Percentiles rank a stretch among this genome's conserved stretches.
phyloP scores from a whole-genome alignment of 2,888 invertebrate genomes.

The Petrophora chlorosata region DNA sequence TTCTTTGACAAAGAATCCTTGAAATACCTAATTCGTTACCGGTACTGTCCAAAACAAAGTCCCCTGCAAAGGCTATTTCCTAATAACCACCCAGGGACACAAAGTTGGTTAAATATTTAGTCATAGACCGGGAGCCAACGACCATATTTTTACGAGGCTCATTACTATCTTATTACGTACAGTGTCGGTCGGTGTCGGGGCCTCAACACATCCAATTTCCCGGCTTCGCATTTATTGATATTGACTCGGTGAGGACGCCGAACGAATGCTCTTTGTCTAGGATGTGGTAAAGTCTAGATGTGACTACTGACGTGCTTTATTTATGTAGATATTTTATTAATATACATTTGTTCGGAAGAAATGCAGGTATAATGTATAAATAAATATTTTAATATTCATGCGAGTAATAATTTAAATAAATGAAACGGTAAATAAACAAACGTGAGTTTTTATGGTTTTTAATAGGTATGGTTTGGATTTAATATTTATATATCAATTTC shows the following conservation, averaged over 20 bases:
- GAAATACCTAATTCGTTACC: too few species aligned
- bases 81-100: slow-evolving; percentile 13
- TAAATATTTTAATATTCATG: too few species aligned
- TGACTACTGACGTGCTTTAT: slow-evolving; percentile 33
- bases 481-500: too few species aligned
- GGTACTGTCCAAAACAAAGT: slow-evolving; percentile 19
- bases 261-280: slow-evolving; percentile 57
- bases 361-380: too few species aligned
- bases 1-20: too few species aligned
- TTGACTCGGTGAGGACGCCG: slow-evolving; percentile 80
- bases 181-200: slow-evolving; percentile 59
- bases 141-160: slow-evolving; percentile 80
- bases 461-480: too few species aligned
- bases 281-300: slow-evolving; percentile 55
- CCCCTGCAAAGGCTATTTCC: slow-evolving; percentile 11
- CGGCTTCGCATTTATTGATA: slow-evolving; percentile 83
- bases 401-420: too few species aligned
- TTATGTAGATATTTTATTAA: too few species aligned
- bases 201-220: slow-evolving; percentile 82
- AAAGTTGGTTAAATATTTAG: slow-evolving; percentile 74
- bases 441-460: too few species aligned
- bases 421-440: too few species aligned
- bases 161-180: slow-evolving; percentile 82
- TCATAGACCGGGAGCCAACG: slow-evolving; percentile 68
- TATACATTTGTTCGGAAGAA: background rate